Evolutionary conservation across 2,797 vertebrate genomes (phyloP).

Genomic region (Lophura swinhoii): DNA sequence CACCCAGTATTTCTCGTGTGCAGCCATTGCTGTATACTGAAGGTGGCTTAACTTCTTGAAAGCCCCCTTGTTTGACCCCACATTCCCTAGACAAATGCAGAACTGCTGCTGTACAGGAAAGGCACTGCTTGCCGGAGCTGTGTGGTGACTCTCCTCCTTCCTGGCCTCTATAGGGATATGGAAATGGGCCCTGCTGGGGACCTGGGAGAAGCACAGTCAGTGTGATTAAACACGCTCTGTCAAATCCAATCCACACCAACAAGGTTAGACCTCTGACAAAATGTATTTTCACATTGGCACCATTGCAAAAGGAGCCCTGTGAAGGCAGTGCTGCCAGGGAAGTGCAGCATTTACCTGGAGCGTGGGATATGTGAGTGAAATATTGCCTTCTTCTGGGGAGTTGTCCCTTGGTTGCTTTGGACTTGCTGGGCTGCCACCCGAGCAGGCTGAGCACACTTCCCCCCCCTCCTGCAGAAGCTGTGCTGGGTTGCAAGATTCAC

Average conservation of each 20-base stretch:
- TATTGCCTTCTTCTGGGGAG: background rate
- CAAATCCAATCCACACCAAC: background rate
- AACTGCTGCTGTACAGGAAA: background rate
- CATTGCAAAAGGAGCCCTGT: background rate
- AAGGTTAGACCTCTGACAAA: conserved; percentile 30
- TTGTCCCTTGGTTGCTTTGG: background rate
- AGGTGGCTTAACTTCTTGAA: conserved; percentile 21
- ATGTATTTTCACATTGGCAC: background rate
- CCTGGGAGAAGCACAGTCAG: background rate
- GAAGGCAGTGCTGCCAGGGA: background rate
- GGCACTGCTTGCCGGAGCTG: background rate
- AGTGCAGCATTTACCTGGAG: background rate
- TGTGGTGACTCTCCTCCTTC: background rate
- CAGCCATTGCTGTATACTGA: background rate
- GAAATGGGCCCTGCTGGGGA: background rate
- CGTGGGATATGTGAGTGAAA: background rate
- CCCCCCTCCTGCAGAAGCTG: background rate
- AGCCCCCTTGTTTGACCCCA: background rate
- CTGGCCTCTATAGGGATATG: background rate
- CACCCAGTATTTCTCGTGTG: background rate
- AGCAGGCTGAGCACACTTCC: background rate
- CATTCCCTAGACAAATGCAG: background rate
- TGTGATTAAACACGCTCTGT: background rate
- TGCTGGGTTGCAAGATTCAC: background rate
- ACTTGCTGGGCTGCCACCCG: background rate